Evolutionary conservation across 2,113 vertebrate species (phyloP).

Genomic region (Aptenodytes patagonicus): DNA sequence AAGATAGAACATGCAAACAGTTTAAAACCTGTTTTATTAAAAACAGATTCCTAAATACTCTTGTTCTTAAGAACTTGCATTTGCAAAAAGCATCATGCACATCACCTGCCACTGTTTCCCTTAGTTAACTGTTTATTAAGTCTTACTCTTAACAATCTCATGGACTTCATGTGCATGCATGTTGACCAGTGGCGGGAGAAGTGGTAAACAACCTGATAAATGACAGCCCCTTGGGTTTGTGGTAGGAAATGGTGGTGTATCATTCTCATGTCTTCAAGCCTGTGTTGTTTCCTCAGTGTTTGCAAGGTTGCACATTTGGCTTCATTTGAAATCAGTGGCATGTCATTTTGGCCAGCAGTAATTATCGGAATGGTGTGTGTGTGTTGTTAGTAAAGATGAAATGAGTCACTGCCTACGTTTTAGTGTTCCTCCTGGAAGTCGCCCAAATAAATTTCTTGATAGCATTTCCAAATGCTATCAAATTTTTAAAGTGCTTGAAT

Average conservation of each 20-base stretch:
- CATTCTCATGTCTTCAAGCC: background rate
- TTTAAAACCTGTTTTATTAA: background rate
- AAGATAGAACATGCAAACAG: background rate
- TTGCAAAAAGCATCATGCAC: background rate
- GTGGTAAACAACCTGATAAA: background rate
- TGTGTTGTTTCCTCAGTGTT: slow-evolving; percentile 5
- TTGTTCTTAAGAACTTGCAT: background rate
- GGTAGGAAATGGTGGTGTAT: background rate
- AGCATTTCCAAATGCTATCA: background rate
- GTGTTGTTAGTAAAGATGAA: background rate
- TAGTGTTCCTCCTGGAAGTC: background rate
- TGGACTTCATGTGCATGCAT: background rate
- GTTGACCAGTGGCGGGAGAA: background rate
- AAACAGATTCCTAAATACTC: background rate
- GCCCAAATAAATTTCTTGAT: background rate
- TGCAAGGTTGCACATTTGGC: background rate
- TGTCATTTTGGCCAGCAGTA: background rate
- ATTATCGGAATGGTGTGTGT: background rate
- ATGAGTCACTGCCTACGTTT: background rate
- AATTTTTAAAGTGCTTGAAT: background rate
- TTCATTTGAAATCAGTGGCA: background rate
- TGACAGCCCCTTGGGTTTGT: background rate
- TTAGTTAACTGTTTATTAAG: background rate
- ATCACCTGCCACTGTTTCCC: background rate
- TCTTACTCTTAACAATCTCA: background rate